Evolutionary conservation across 2,888 invertebrate genomes (phyloP).

Genomic region (Leptopilina myrica): DNA sequence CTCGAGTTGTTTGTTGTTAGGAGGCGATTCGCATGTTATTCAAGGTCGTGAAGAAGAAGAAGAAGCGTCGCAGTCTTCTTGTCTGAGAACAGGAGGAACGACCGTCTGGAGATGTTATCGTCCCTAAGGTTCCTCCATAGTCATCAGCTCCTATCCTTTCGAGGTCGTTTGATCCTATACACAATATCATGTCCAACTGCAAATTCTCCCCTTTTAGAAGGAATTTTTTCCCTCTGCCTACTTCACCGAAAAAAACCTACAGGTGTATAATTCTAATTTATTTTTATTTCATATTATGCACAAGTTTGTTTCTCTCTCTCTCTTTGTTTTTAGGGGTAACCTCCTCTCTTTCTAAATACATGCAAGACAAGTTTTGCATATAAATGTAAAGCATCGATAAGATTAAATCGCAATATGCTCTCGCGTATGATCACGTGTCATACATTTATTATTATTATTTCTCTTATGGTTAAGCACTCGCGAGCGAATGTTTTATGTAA

Average conservation of each 20-base stretch:
- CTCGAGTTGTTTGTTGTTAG: neutral
- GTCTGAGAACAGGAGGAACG: constrained; percentile 53
- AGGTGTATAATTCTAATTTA: no score
- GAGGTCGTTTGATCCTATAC: constrained; percentile 46
- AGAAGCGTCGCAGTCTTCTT: constrained; percentile 39
- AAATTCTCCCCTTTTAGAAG: neutral
- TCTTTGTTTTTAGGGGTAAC: no score
- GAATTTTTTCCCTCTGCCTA: neutral
- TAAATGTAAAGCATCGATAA: constrained; percentile 4
- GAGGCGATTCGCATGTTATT: neutral
- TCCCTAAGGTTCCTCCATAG: constrained; percentile 7
- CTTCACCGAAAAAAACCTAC: neutral
- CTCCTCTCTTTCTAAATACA: no score
- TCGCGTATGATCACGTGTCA: neutral
- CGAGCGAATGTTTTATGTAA: constrained; percentile 43
- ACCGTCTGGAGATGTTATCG: constrained; percentile 61
- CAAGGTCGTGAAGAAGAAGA: constrained; percentile 6
- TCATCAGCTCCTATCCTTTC: neutral
- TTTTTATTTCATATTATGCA: neutral
- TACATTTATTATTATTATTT: neutral
- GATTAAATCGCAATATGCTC: neutral
- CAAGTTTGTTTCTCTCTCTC: no score
- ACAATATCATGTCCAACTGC: constrained; percentile 36
- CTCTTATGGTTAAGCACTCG: neutral
- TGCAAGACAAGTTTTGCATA: neutral